phyloP scores from a whole-genome alignment of 2,888 invertebrate species.

The Hypomecis atomaria region DNA sequence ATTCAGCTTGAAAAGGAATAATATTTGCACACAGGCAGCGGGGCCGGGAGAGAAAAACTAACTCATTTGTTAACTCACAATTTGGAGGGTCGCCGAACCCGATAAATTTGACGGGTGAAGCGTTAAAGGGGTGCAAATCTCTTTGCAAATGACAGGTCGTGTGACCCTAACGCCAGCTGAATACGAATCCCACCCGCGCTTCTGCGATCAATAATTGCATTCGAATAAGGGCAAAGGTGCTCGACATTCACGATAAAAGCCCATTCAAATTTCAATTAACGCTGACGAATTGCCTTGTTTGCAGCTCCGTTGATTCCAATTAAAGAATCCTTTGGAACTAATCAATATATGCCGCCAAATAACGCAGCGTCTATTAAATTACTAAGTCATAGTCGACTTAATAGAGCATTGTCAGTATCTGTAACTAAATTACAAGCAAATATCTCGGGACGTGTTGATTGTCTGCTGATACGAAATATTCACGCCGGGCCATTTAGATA shows the following conservation, averaged over 20 bases:
- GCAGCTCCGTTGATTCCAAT: constrained; percentile 14
- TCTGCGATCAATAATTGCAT: constrained; percentile 56
- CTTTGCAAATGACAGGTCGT: constrained; percentile 73
- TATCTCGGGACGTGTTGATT: constrained; percentile 55
- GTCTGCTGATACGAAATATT: constrained; percentile 53
- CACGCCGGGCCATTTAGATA: constrained; percentile 47
- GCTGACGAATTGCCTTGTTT: constrained; percentile 20
- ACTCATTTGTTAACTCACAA: constrained; percentile 53
- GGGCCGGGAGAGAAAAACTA: constrained; percentile 48
- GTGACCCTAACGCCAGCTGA: constrained; percentile 58
- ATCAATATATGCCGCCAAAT: constrained; percentile 29
- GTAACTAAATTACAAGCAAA: constrained; percentile 57
- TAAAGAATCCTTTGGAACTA: constrained; percentile 20
- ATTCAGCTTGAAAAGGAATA: no score
- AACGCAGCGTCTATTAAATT: constrained; percentile 42
- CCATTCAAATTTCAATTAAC: constrained; percentile 28
- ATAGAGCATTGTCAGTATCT: constrained; percentile 51
- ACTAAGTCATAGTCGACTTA: constrained; percentile 47
- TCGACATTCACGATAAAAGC: constrained; percentile 22
- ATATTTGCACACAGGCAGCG: constrained; percentile 27
- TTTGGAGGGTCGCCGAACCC: constrained; percentile 52
- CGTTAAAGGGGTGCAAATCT: constrained; percentile 69
- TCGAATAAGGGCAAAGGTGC: constrained; percentile 38
- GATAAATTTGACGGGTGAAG: constrained; percentile 72
- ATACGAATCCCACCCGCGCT: constrained; percentile 43